Evolutionary conservation across 2,797 vertebrate genomes (phyloP), one percentile per base, ranked within the genome.

Genomic region (Neoniphon sammara): DNA sequence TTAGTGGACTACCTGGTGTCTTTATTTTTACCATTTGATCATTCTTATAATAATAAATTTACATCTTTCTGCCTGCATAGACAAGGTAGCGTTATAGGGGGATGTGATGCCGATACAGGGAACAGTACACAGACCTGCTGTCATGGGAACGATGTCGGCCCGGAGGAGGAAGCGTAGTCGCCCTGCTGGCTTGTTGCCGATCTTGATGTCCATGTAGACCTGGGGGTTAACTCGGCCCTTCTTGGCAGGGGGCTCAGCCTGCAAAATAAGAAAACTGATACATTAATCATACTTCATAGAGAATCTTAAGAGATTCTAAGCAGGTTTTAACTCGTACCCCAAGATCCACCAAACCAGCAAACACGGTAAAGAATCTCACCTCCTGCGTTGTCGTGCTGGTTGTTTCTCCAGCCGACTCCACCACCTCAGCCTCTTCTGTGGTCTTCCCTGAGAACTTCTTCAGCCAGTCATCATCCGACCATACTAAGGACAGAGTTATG

Each of bases 401-500:
- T 0, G 92, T 83, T 39, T 96, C 95, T 58, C 90, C 95, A 12
- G 80, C 87, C 0, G 87, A 89, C 42, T 85, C 88, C 31, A 95
- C 95, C 0, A 87, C 95, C 57, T 97, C 93, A 0, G 92, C 95
- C 78, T 98, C 97, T 73, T 98, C 97, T 25, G 94, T 64, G 0
- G 97, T 98, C 88, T 99, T 99, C n/a, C 98, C 98, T 0, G 98
- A 98, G 87, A 99, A 99, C 85, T 96, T 99, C 91, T 99, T 99
- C 79, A 99, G 87, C 98, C 98, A 99, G 78, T 99, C 97, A 0
- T 99, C 98, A 36, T 99, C 97, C 0, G 98, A 97, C 98, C 98
- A 99, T 69, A 99, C 98, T 99, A 81, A 0, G 2, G 18, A 31
- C n/a, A 75, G 4, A 67, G 36, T 66, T 58, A 31, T n/a, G n/a